A percentile compares a stretch with the other conserved stretches of the same genome.
phyloP scores from a whole-genome alignment of 2,113 vertebrate species.

The Thunnus thynnus region DNA sequence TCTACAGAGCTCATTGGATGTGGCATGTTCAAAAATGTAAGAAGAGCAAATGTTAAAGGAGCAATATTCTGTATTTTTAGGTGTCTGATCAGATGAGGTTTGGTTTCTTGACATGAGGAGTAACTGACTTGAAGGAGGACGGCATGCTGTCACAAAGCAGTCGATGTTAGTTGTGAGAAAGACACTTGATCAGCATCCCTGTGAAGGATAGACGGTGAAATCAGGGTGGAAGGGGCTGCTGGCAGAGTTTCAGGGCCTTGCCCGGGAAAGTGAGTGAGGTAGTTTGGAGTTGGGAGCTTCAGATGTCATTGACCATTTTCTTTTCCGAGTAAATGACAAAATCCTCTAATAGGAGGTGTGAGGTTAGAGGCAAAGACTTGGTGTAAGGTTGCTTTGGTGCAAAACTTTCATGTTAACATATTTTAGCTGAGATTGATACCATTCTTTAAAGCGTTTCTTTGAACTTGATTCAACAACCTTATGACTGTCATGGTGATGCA shows the following conservation, averaged over 20 bases:
- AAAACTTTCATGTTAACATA: constrained; percentile 8
- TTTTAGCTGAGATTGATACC: neutral
- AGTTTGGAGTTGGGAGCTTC: constrained; percentile 19
- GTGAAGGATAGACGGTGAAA: neutral
- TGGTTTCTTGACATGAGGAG: constrained; percentile 38
- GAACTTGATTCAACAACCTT: constrained; percentile 16
- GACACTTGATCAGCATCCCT: constrained; percentile 36
- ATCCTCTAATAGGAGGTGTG: neutral
- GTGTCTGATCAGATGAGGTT: constrained; percentile 45
- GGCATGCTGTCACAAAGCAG: constrained; percentile 50
- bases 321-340: constrained; percentile 35
- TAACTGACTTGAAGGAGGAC: constrained; percentile 49
- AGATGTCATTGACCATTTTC: constrained; percentile 30
- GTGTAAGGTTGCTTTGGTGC: neutral
- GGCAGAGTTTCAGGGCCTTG: constrained; percentile 30
- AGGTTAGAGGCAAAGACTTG: constrained; percentile 2
- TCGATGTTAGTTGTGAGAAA: constrained; percentile 22
- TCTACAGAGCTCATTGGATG: neutral
- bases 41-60: constrained; percentile 25
- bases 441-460: constrained; percentile 10
- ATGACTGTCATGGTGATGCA: neutral
- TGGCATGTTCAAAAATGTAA: constrained; percentile 3
- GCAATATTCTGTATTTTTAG: constrained; percentile 11
- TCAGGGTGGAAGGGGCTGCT: neutral
- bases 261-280: constrained; percentile 12